These are phyloP conservation scores for Coreius guichenoti DNA, from an alignment of 2,797 vertebrate genomes.

Conservation along the genomic window DNA sequence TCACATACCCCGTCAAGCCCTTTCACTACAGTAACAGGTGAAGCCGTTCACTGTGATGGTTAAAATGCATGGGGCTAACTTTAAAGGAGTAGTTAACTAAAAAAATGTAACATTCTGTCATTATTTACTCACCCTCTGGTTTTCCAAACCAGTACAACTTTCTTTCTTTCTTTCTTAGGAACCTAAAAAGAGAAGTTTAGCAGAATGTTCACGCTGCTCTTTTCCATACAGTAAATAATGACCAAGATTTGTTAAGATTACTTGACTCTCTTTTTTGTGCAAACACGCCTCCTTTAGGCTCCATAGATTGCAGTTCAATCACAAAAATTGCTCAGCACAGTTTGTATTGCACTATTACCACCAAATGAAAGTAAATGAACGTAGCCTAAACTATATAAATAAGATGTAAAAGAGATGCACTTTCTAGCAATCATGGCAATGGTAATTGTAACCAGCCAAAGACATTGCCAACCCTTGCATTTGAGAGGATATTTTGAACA, in stretches of 20 bases:
- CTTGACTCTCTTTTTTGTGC: background rate
- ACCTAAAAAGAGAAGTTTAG: background rate
- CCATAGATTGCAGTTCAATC: background rate
- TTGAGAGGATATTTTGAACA: background rate
- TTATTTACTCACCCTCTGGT: background rate
- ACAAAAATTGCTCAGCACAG: background rate
- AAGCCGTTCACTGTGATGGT: slow-evolving; percentile 1
- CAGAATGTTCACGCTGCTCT: background rate
- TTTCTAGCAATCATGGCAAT: background rate
- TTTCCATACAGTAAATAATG: background rate
- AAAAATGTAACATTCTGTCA: background rate
- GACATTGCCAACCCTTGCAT: background rate
- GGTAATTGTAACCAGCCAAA: no score
- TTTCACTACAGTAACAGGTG: slow-evolving; percentile 39
- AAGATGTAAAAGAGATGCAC: background rate
- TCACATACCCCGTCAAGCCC: background rate
- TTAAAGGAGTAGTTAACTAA: background rate
- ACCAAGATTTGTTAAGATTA: background rate
- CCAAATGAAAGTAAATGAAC: background rate
- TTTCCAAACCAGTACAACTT: background rate
- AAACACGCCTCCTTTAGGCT: background rate
- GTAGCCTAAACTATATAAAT: background rate
- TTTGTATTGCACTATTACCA: background rate
- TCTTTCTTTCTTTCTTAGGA: background rate
- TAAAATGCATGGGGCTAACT: slow-evolving; percentile 2